These are phyloP conservation scores for Hirundichthys speculiger DNA, from an alignment of 2,113 vertebrate genomes.

Conservation along the genomic window DNA sequence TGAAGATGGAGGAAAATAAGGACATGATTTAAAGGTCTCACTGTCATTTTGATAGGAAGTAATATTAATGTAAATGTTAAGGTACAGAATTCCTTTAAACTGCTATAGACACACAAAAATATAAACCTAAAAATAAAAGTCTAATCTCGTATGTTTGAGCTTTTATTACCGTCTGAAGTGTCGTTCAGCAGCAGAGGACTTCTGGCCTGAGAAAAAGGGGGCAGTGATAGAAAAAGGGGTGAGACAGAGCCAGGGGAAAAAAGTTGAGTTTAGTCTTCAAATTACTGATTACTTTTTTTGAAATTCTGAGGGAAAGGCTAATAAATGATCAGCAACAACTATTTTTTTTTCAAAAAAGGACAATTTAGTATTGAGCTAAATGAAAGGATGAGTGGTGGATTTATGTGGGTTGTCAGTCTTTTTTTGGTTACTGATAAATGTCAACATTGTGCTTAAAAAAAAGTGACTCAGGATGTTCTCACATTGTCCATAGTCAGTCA, in stretches of 20 bases:
- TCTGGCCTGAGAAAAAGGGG: constrained; percentile 67
- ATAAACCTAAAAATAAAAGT: background rate
- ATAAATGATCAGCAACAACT: no score
- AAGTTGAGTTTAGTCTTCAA: background rate
- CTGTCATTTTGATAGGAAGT: no score
- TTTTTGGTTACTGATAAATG: constrained; percentile 9
- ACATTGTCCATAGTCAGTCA: constrained; percentile 23
- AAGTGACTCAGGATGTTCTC: constrained; percentile 5
- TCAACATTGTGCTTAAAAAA: background rate
- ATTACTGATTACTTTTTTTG: no score
- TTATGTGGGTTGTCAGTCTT: background rate
- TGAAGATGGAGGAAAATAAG: no score
- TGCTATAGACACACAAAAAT: background rate
- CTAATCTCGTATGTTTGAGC: background rate
- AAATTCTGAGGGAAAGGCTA: no score
- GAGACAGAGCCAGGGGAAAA: background rate
- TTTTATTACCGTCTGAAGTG: constrained; percentile 67
- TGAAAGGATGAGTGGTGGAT: no score
- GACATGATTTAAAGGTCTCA: no score
- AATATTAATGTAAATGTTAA: no score
- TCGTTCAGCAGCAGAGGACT: constrained; percentile 52
- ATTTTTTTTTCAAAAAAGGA: no score
- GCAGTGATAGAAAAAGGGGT: background rate
- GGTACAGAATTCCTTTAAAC: no score
- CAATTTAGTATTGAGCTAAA: no score